Conservation (phyloP, 2,113 vertebrate species). For the Pachypanchax playfairii region DNA sequence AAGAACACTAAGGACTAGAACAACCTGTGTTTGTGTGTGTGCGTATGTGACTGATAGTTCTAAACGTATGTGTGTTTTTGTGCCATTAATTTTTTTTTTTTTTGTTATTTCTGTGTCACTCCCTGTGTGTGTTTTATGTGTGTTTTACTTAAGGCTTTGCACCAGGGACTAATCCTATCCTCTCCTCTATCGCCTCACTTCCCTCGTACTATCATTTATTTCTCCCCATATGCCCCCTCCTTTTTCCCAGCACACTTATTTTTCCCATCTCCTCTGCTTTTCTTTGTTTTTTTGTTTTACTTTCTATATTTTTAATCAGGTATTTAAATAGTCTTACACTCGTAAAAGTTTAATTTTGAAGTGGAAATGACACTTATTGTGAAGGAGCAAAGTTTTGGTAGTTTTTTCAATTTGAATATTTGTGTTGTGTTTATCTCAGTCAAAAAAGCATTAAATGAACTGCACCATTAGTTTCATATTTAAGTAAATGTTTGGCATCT, state of each 20-base stretch:
- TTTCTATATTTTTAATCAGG: not conserved
- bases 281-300: not conserved
- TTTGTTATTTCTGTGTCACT: slow-evolving; percentile 18
- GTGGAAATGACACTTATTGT: no score
- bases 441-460: no score
- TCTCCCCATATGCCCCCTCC: slow-evolving; percentile 41
- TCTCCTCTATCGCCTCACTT: slow-evolving; percentile 58
- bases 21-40: slow-evolving; percentile 32
- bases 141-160: slow-evolving; percentile 47
- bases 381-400: no score
- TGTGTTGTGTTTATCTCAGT: no score
- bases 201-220: slow-evolving; percentile 62
- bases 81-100: slow-evolving; percentile 21
- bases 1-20: slow-evolving; percentile 57
- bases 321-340: no score
- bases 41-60: slow-evolving; percentile 5
- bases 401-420: no score
- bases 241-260: slow-evolving; percentile 10
- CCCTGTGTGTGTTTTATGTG: slow-evolving; percentile 33
- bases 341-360: no score
- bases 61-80: slow-evolving; percentile 14
- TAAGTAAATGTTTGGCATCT: not conserved
- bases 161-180: slow-evolving; percentile 68
- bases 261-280: not conserved
- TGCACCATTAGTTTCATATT: not conserved